These are phyloP conservation scores for Sturnira hondurensis DNA, from an alignment of 2,113 vertebrate genomes.

Conservation along the genomic window DNA sequence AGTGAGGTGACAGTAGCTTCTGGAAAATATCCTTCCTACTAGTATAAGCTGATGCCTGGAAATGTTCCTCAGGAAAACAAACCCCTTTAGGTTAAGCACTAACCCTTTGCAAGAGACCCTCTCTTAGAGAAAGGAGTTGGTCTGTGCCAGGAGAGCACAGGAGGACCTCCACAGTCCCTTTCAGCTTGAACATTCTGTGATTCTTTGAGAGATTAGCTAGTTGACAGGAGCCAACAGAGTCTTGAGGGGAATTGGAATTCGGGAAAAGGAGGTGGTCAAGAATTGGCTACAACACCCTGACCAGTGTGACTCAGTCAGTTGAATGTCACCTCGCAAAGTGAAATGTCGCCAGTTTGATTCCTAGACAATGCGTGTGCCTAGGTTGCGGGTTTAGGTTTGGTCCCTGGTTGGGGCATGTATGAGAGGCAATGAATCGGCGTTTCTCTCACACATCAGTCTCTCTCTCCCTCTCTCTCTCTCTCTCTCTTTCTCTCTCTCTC, in stretches of 20 bases:
- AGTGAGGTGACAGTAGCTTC: neutral
- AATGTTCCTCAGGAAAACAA: neutral
- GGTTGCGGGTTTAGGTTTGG: too few species aligned
- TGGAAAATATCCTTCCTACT: neutral
- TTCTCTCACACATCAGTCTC: too few species aligned
- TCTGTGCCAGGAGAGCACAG: neutral
- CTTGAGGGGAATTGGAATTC: neutral
- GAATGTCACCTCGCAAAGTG: too few species aligned
- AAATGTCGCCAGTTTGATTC: too few species aligned
- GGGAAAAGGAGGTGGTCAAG: neutral
- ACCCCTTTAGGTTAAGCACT: neutral
- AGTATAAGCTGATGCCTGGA: neutral
- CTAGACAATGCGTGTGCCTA: too few species aligned
- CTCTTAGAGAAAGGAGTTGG: neutral
- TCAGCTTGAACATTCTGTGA: neutral
- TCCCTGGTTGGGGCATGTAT: too few species aligned
- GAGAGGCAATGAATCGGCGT: too few species aligned
- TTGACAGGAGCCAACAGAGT: neutral
- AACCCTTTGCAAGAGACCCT: neutral
- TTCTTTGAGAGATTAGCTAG: neutral
- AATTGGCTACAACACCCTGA: neutral
- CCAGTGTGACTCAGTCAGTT: too few species aligned
- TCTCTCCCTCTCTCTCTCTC: too few species aligned
- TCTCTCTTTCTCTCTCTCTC: too few species aligned
- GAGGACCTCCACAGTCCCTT: neutral